phyloP scores from a whole-genome alignment of 2,797 vertebrate species.

The Micromesistius poutassou region DNA sequence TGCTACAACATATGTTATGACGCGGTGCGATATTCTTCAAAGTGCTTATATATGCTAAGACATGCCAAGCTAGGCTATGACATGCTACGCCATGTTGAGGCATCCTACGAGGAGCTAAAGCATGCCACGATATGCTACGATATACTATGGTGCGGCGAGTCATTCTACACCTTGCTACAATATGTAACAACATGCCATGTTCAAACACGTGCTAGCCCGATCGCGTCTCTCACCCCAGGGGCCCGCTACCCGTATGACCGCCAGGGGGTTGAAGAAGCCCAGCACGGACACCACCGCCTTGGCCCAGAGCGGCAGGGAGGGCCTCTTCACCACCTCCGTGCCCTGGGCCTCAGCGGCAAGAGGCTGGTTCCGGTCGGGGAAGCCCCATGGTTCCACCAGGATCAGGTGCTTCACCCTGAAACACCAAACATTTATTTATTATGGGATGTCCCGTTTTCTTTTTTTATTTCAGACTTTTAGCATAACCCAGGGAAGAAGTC shows the following conservation, averaged over 20 bases:
- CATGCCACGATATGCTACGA: not conserved
- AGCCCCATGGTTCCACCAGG: constrained; percentile 88
- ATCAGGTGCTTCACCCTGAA: constrained; percentile 86
- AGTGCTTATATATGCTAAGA: not conserved
- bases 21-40: not conserved
- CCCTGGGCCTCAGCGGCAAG: constrained; percentile 31
- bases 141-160: too few species aligned
- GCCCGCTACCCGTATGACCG: constrained; percentile 85
- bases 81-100: not conserved
- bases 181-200: not conserved
- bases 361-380: constrained; percentile 67
- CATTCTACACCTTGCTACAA: not conserved
- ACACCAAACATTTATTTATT: not conserved
- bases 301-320: constrained; percentile 72
- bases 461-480: too few species aligned
- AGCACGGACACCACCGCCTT: constrained; percentile 75
- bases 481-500: too few species aligned
- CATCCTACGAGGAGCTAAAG: too few species aligned
- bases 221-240: constrained; percentile 77
- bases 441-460: too few species aligned
- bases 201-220: not conserved
- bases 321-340: constrained; percentile 68
- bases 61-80: not conserved
- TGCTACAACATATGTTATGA: not conserved
- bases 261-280: constrained; percentile 82